A percentile compares a stretch with the other conserved stretches of the same genome.
Evolutionary conservation across 2,888 invertebrate genomes (phyloP).

Genomic region (Caenorhabditis sinica): DNA sequence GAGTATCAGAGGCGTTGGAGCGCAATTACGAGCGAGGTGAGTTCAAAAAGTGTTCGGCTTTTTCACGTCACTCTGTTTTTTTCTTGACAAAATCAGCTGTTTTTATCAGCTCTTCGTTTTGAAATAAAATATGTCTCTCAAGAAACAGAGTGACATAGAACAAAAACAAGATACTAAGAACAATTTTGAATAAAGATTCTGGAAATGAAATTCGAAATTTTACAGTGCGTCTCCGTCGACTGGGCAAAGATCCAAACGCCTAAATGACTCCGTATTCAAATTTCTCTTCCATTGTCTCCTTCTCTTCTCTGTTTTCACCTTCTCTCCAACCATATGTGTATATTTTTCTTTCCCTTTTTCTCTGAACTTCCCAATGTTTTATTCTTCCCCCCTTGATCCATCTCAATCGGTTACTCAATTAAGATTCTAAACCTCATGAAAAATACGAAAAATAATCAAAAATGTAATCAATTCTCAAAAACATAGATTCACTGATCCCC

Average conservation of each 20-base stretch:
- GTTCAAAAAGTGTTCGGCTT: background rate
- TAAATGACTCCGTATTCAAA: slow-evolving; percentile 24
- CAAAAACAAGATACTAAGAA: background rate
- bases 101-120: slow-evolving; percentile 32
- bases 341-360: slow-evolving; percentile 48
- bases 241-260: slow-evolving; percentile 70
- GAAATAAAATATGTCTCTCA: background rate
- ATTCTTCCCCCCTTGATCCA: slow-evolving; percentile 9
- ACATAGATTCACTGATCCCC: background rate
- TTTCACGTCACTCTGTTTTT: slow-evolving; percentile 11
- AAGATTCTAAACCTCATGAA: slow-evolving; percentile 11
- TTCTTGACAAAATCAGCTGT: slow-evolving; percentile 45
- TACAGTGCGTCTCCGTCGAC: slow-evolving; percentile 75
- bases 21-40: slow-evolving; percentile 83
- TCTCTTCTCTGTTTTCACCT: slow-evolving; percentile 6
- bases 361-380: slow-evolving; percentile 1
- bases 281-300: background rate
- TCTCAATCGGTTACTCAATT: slow-evolving; percentile 29
- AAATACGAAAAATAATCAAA: slow-evolving; percentile 10
- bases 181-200: no score
- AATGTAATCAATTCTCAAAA: slow-evolving; percentile 2
- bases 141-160: slow-evolving; percentile 24
- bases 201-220: slow-evolving; percentile 23
- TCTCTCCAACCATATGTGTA: slow-evolving; percentile 53
- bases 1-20: slow-evolving; percentile 83